Conservation (phyloP, 2,797 vertebrate genomes). For the Antrozous pallidus region DNA sequence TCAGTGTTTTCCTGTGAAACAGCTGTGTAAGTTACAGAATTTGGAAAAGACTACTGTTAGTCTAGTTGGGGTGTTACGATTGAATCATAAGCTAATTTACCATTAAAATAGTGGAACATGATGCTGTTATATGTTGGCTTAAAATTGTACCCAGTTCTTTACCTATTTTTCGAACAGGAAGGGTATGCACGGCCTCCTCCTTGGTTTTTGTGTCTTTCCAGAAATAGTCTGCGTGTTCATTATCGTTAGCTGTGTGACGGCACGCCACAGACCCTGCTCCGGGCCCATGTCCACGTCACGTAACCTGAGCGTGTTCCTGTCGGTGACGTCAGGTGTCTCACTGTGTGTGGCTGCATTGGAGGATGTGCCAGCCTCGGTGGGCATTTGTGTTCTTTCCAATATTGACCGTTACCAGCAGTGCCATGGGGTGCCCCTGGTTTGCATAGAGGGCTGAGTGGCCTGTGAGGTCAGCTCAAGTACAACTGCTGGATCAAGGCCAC, state of each 20-base stretch:
- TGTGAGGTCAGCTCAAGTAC: not conserved
- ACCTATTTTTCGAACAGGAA: not conserved
- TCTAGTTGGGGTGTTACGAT: not conserved
- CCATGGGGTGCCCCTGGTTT: no score
- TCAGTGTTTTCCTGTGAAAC: no score
- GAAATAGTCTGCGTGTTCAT: fast-evolving
- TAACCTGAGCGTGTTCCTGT: not conserved
- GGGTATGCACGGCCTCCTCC: not conserved
- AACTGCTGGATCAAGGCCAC: not conserved
- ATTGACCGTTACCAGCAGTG: fast-evolving
- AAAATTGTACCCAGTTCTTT: not conserved
- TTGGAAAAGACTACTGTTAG: not conserved
- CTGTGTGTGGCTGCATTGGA: fast-evolving
- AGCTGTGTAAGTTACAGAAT: not conserved
- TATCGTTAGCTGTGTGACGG: not conserved
- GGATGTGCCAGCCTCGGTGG: fast-evolving
- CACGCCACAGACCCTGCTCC: fast-evolving
- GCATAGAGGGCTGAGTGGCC: fast-evolving
- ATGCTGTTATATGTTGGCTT: not conserved
- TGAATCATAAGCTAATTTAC: not conserved
- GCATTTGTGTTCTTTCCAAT: not conserved
- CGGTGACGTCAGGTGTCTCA: fast-evolving
- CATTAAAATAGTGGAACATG: not conserved
- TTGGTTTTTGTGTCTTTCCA: not conserved
- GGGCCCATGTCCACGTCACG: fast-evolving